These are phyloP conservation scores for Gavia stellata DNA, from an alignment of 2,113 vertebrate genomes.

Conservation along the genomic window DNA sequence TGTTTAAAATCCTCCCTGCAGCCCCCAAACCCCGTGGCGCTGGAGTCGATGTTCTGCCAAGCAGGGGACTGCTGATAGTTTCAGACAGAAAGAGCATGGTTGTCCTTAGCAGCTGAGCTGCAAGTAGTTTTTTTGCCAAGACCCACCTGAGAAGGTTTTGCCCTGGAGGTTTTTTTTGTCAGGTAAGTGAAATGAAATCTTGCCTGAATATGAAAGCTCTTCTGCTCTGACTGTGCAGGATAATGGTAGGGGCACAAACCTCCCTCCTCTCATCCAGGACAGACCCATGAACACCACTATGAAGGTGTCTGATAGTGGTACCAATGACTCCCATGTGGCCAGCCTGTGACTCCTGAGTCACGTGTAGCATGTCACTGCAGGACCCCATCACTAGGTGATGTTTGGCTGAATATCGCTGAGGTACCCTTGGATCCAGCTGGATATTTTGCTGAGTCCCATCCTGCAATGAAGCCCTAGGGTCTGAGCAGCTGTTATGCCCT, in stretches of 20 bases:
- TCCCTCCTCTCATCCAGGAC: neutral
- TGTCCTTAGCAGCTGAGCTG: neutral
- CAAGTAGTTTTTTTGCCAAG: neutral
- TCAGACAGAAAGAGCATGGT: neutral
- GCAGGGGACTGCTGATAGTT: neutral
- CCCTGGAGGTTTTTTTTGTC: neutral
- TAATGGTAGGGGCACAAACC: neutral
- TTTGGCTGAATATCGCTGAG: neutral
- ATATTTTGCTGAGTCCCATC: neutral
- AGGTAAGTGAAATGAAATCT: neutral
- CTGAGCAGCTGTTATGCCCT: neutral
- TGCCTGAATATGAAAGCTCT: neutral
- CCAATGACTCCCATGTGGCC: accelerated
- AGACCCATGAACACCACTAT: accelerated
- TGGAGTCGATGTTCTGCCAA: neutral
- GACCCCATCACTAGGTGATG: neutral
- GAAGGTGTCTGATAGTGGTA: neutral
- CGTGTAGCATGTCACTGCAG: neutral
- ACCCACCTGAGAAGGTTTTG: neutral
- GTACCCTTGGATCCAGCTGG: neutral
- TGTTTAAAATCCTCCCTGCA: neutral
- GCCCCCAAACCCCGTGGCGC: neutral
- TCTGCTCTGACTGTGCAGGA: neutral
- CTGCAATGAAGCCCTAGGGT: neutral
- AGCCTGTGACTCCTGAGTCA: neutral